Base-by-base conservation (phyloP, 2,113 vertebrate species). In the Hemiscyllium ocellatum region DNA sequence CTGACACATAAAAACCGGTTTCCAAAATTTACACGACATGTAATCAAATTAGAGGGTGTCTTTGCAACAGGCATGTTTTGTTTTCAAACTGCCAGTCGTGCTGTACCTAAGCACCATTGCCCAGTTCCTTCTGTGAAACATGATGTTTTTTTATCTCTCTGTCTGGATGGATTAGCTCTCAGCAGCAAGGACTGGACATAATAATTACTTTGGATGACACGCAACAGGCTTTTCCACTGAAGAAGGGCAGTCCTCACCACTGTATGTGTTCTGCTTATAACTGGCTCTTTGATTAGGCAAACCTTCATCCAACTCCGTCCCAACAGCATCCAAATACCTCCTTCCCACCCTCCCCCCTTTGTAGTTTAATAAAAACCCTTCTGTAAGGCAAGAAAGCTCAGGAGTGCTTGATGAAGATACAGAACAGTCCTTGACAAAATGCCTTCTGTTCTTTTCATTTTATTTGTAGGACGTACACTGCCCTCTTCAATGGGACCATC, bases 311-410 rank as follows among this genome's bases (percentile, higher is more conserved):
- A 76, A 26, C 4, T 29, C 42, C 17, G 5, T 76, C 72, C 94
- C 66, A 47, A 76, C 94, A 76, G 42, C 42, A 95, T 52, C 68
- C 22, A 52, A 76, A 50, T 50, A 76, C 42, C 47, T 69, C 37
- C 47, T 26, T 4, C 66, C 65, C 93, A 24, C 26, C 72, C 72
- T 4, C 22, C 68, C 37, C 47, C 47, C 15, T 42, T 52, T 42
- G 80, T 76, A 33, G 68, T 70, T 33, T 17, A 29, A 52, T 95
- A 95, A 95, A 72, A 95, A 95, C 42, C 94, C 68, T 72, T 72
- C 94, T 29, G 94, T 95, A 95, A 95, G 94, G 94, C 94, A 95
- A 95, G 94, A 95, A 95, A 95, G 94, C 94, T 95, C 69, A 76
- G 69, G 24, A 52, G 94, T 5, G 69, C 72, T 2, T 76, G 69